These are phyloP conservation scores for Abramis brama DNA, from an alignment of 2,113 vertebrate genomes.

Conservation along the genomic window DNA sequence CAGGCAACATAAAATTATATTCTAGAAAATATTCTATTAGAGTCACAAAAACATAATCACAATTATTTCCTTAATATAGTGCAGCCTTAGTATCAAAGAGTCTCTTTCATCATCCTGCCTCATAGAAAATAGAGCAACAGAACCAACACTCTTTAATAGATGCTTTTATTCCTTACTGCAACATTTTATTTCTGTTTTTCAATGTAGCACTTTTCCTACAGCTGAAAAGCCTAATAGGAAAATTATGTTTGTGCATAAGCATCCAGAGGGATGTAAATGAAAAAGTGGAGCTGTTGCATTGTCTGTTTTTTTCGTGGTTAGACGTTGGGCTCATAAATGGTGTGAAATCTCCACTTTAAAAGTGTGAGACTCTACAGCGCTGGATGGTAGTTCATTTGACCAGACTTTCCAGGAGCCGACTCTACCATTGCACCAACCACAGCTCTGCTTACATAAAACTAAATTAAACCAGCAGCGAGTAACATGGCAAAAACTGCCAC, in stretches of 20 bases:
- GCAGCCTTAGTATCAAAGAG: background rate
- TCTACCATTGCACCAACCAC: background rate
- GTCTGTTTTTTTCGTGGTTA: background rate
- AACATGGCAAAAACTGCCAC: background rate
- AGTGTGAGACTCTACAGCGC: background rate
- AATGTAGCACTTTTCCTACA: conserved; percentile 1
- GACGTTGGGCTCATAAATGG: background rate
- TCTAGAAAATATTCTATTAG: background rate
- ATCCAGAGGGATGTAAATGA: background rate
- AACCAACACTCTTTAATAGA: conserved; percentile 1
- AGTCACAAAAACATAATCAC: conserved; percentile 5
- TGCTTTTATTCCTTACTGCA: conserved; percentile 9
- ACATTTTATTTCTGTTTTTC: conserved; percentile 1
- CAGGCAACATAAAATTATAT: background rate
- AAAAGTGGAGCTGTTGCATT: background rate
- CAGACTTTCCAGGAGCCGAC: background rate
- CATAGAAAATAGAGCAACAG: conserved; percentile 15
- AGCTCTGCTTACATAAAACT: background rate
- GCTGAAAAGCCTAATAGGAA: background rate
- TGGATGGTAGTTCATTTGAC: background rate
- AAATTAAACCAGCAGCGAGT: background rate
- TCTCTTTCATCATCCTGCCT: background rate
- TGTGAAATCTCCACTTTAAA: background rate
- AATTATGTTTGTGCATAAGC: background rate
- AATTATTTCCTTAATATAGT: background rate